A percentile compares a stretch with the other conserved stretches of the same genome.
phyloP scores from a whole-genome alignment of 2,888 invertebrate genomes.

The Anodontia alba region DNA sequence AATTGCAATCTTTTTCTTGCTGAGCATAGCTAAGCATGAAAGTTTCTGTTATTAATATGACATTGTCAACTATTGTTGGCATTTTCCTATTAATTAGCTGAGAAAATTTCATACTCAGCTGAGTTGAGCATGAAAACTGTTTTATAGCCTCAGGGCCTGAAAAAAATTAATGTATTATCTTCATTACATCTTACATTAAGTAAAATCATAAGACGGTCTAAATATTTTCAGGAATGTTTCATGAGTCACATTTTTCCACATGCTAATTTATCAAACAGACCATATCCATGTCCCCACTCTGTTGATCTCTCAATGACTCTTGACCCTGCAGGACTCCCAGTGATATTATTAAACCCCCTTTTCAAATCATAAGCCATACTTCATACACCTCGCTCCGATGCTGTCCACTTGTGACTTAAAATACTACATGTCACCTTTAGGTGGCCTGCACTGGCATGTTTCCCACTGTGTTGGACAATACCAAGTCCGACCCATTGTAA shows the following conservation, averaged over 20 bases:
- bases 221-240: background rate
- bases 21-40: too few relatives aligned
- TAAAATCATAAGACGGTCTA: too few relatives aligned
- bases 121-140: too few relatives aligned
- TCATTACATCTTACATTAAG: too few relatives aligned
- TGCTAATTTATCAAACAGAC: background rate
- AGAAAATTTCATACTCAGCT: too few relatives aligned
- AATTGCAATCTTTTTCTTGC: too few relatives aligned
- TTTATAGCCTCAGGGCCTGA: too few relatives aligned
- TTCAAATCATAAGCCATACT: background rate
- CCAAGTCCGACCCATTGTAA: background rate
- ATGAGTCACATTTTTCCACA: background rate
- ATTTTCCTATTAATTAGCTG: too few relatives aligned
- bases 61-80: too few relatives aligned
- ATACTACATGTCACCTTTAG: conserved; percentile 33
- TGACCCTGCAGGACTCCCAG: background rate
- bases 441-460: conserved; percentile 26
- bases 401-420: conserved; percentile 5
- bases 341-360: conserved; percentile 3
- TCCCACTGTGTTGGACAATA: conserved; percentile 35
- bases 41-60: too few relatives aligned
- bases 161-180: too few relatives aligned
- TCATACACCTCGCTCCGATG: background rate
- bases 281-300: background rate
- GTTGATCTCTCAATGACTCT: conserved; percentile 7